phyloP scores from a whole-genome alignment of 2,113 vertebrate genomes.

The Sinocyclocheilus grahami region DNA sequence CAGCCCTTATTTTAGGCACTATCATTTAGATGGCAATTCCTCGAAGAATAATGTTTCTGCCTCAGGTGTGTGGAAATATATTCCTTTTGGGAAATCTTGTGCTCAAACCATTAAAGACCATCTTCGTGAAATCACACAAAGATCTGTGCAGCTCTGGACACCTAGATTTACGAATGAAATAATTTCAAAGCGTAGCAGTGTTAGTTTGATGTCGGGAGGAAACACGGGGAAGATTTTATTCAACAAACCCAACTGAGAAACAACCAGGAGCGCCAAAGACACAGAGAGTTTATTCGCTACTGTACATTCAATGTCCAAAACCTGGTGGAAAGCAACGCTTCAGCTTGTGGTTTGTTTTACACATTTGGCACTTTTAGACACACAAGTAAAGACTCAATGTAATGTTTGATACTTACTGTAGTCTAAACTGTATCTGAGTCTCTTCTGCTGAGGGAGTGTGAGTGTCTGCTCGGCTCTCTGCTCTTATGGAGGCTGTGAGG shows the following conservation, averaged over 20 bases:
- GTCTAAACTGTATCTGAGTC: constrained; percentile 73
- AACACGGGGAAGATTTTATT: constrained; percentile 66
- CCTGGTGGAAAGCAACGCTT: constrained; percentile 69
- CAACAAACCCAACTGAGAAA: constrained; percentile 51
- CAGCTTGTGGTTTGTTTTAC: constrained; percentile 75
- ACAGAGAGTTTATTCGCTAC: constrained; percentile 65
- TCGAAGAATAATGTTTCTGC: constrained; percentile 69
- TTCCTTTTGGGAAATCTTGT: constrained; percentile 73
- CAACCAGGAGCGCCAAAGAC: constrained; percentile 63
- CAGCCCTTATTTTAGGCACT: constrained; percentile 67
- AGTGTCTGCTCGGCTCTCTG: background rate
- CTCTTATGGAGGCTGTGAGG: constrained; percentile 69
- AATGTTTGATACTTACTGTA: constrained; percentile 78
- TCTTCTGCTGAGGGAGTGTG: constrained; percentile 67
- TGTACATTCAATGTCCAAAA: constrained; percentile 51
- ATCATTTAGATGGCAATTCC: constrained; percentile 72
- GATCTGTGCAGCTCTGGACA: constrained; percentile 75
- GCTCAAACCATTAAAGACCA: constrained; percentile 73
- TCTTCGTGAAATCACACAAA: constrained; percentile 78
- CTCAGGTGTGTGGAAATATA: constrained; percentile 67
- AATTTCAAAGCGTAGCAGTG: constrained; percentile 78
- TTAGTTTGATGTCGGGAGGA: constrained; percentile 65
- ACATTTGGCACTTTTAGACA: constrained; percentile 67
- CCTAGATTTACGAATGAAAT: constrained; percentile 80
- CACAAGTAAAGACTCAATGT: constrained; percentile 76